Base-by-base conservation (phyloP, 2,113 vertebrate genomes). In the Eptesicus fuscus region DNA sequence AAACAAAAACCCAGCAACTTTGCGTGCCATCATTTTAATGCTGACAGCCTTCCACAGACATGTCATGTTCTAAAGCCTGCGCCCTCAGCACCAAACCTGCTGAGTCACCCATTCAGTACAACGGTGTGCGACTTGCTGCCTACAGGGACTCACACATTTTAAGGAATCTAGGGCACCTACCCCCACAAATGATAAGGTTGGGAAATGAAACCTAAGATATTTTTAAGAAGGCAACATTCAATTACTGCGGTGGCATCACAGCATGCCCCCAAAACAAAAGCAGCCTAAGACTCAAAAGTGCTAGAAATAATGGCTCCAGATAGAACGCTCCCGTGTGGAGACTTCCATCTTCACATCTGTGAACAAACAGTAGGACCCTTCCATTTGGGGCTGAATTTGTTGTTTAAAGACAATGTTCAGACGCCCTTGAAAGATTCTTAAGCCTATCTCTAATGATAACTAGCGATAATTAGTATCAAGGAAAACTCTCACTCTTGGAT, bases 161-260 rank as follows among this genome's bases (percentile, higher is more conserved):
- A 67, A 87, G 73, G 61, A 96, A 92, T 95, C 90, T 90, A 90
- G 88, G 92, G 37, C 85, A 90, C 47, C 92, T 69, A 35, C 4
- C 35, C 40, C 28, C 37, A 76, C 71, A 76, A 90, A 80, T 71
- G 35, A 47, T 65, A 88, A 25, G 35, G 49, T 7, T 94, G 74
- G 78, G 35, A 92, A 95, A 93, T 40, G 32, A 96, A 95, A 80
- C 73, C 28, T 30, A 92, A 90, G 53, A 30, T 76, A 92, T 65
- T 95, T 93, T 96, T 73, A 83, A 93, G 83, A 71, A 76, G 65
- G 78, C 51, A 76, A 83, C 70, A 69, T 80, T 69, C 61, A 96
- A 28, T 89, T 73, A 93, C 9, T 9, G 73, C 83, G 4, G 51
- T 84, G 63, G 93, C 22, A 80, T 82, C 73, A 70, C 0, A 74